Conservation (phyloP, 2,888 invertebrate species). For the Minunthozetes semirufus region DNA sequence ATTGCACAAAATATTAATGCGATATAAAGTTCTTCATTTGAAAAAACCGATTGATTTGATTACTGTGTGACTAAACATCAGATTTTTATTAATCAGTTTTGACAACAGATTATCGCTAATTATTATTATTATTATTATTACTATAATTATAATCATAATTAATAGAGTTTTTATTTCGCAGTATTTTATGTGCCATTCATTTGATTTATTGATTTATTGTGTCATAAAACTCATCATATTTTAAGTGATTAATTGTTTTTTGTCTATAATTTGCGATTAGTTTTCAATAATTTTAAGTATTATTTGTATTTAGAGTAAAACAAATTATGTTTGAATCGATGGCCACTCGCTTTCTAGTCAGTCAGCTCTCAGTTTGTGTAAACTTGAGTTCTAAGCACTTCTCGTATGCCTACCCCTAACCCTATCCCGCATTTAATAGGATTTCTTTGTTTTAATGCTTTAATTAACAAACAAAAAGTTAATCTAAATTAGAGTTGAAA, state of each 20-base stretch:
- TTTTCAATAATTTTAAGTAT: neutral
- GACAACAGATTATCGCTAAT: neutral
- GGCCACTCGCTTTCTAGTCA: constrained; percentile 25
- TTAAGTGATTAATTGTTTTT: constrained; percentile 14
- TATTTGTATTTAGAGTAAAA: constrained; percentile 20
- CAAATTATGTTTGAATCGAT: constrained; percentile 17
- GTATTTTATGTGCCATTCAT: constrained; percentile 13
- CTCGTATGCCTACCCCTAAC: neutral
- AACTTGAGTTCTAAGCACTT: neutral
- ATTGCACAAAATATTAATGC: constrained; percentile 7
- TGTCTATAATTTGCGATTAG: neutral
- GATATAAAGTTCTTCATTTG: neutral
- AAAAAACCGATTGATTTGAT: neutral
- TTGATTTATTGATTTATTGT: too few species aligned
- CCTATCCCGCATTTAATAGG: neutral
- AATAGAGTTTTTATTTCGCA: neutral
- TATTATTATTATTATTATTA: constrained; percentile 6
- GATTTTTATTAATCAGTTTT: constrained; percentile 1
- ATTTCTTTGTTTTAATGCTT: constrained; percentile 11
- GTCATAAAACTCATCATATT: constrained; percentile 18
- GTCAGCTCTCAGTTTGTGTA: neutral
- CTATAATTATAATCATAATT: neutral
- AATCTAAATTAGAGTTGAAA: neutral
- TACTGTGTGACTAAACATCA: neutral
- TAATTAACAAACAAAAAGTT: neutral